These are phyloP conservation scores for Listronotus oregonensis DNA, from an alignment of 1,140 invertebrate genomes.

Conservation along the genomic window DNA sequence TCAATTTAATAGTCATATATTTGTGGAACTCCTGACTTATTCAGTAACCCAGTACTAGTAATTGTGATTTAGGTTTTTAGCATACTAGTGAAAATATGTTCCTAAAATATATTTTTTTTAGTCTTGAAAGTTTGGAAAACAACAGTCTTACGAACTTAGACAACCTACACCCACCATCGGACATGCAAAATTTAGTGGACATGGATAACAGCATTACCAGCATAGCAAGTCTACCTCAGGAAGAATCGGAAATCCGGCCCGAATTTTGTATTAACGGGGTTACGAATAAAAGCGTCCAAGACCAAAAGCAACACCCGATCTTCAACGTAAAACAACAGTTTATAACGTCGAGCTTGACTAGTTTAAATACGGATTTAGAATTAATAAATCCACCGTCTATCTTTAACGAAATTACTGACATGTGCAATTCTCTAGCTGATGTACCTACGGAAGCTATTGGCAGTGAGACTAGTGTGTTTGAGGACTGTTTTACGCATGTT, in stretches of 20 bases:
- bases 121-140: conserved; percentile 59
- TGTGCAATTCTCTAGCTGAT: conserved; percentile 66
- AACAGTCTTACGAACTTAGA: conserved; percentile 68
- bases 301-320: conserved; percentile 44
- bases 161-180: conserved; percentile 80
- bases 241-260: conserved; percentile 65
- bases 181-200: conserved; percentile 77
- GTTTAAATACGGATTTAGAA: conserved; percentile 60
- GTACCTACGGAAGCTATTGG: conserved; percentile 64
- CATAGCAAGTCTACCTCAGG: conserved; percentile 80
- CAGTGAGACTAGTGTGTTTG: conserved; percentile 60
- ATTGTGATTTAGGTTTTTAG: no score
- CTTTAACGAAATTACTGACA: conserved; percentile 65
- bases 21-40: no score
- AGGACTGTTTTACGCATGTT: conserved; percentile 60
- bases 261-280: conserved; percentile 46
- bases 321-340: conserved; percentile 62
- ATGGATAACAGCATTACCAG: conserved; percentile 83
- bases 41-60: no score
- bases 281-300: conserved; percentile 23
- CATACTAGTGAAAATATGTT: no score
- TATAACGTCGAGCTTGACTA: conserved; percentile 55
- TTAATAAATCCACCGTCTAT: conserved; percentile 67
- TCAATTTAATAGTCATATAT: no score
- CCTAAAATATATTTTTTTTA: no score